Evolutionary conservation across 1,140 invertebrate genomes (phyloP), one percentile per base, ranked within the genome.

Genomic region (Pseudomyrmex gracilis): DNA sequence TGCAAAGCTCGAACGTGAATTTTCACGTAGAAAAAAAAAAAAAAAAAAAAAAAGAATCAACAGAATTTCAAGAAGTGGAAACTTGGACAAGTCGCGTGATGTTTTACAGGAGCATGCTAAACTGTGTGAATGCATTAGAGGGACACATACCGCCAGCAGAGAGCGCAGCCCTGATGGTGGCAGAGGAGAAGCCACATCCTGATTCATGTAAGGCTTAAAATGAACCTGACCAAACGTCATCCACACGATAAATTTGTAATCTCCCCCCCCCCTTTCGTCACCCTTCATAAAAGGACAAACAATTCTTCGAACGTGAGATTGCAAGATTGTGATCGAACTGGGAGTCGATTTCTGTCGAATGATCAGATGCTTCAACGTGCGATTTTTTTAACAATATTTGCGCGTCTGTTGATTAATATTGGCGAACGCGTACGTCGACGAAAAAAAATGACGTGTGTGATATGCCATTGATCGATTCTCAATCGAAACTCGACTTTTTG

Each of bases 81-180:
- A 88, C 71, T 82, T 89, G 87, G 87, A 87, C 94, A 95, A 95
- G 95, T 95, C 93, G 95, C 94, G 95, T 95, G 94, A 93, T 95
- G 94, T 96, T 97, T 96, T 95, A 68, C 95, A 97, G 97, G 95
- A 97, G 97, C 95, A 97, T 97, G 96, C 95, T 97, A 95, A 97
- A 97, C 96, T 97, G 97, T 95, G 97, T 97, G 93, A 97, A 97
- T 95, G 96, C 96, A 84, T 95, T 97, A 94, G 97, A 97, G 94
- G 96, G 96, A 93, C 96, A 97, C 94, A 95, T 97, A 93, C 96
- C 96, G 85, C 96, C 96, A 87, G 96, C 96, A 86, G 96, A 97
- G 93, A 96, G 96, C 90, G 96, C 96, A 90, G 96, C 96, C 90
- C 95, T 97, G 93, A 96, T 97, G 95, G 95, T 96, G 94, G 96